Conservation (phyloP, 53 echinoderm and acorn worm species). For the Echinarachnius parma region DNA sequence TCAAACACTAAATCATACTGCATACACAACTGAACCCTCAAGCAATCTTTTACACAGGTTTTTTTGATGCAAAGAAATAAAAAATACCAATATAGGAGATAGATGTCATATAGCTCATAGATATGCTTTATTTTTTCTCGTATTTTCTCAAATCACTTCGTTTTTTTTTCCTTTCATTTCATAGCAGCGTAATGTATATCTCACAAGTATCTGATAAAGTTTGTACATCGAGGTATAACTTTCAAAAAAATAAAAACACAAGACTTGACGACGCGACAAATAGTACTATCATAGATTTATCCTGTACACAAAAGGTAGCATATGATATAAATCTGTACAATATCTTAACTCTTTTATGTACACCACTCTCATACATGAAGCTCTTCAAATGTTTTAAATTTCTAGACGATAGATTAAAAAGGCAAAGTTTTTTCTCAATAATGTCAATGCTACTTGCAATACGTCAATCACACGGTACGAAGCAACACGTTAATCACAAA, state of each 20-base stretch:
- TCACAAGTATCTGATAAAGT: slow-evolving; percentile 34
- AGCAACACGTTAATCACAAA: too few species aligned
- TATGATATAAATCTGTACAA: slow-evolving; percentile 37
- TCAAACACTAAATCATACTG: too few species aligned
- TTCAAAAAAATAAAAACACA: slow-evolving; percentile 42
- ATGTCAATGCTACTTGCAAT: too few species aligned
- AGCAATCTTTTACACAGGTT: too few species aligned
- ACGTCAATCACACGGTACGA: too few species aligned
- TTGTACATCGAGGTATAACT: slow-evolving; percentile 50
- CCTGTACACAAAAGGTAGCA: slow-evolving; percentile 24
- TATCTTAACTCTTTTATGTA: too few species aligned
- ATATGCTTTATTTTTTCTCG: slow-evolving; percentile 41
- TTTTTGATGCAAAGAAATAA: too few species aligned
- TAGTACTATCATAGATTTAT: slow-evolving; percentile 47
- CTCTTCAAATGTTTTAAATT: slow-evolving; percentile 11
- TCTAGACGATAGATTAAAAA: neutral
- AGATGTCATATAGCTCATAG: slow-evolving; percentile 45
- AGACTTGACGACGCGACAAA: slow-evolving; percentile 36
- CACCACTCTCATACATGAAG: slow-evolving; percentile 19
- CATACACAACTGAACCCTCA: too few species aligned
- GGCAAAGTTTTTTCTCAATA: too few species aligned
- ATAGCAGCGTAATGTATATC: slow-evolving; percentile 41
- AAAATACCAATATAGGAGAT: too few species aligned
- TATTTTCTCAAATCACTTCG: slow-evolving; percentile 13
- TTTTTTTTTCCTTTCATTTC: slow-evolving; percentile 1